Evolutionary conservation across 2,888 invertebrate species (phyloP).

Genomic region (Sarcophaga carnaria): DNA sequence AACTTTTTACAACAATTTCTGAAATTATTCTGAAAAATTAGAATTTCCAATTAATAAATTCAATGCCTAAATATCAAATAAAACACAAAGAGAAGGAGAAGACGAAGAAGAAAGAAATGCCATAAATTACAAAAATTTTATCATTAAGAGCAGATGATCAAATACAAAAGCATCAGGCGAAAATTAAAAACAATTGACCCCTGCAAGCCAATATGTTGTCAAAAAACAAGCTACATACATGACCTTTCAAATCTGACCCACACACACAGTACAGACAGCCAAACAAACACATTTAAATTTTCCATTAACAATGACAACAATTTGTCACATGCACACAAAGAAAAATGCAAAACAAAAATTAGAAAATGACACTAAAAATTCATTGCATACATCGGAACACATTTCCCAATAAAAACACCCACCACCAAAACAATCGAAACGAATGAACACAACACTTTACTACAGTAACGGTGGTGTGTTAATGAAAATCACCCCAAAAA

Average conservation of each 20-base stretch:
- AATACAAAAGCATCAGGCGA: constrained; percentile 7
- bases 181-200: constrained; percentile 58
- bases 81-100: not conserved
- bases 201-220: not conserved
- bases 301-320: constrained; percentile 37
- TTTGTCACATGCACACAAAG: constrained; percentile 58
- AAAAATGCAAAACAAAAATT: not conserved
- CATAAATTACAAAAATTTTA: constrained; percentile 38
- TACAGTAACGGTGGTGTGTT: constrained; percentile 9
- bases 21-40: not conserved
- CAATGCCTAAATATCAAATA: constrained; percentile 28
- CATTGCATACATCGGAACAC: not conserved
- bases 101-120: not conserved
- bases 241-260: constrained; percentile 64
- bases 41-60: constrained; percentile 31
- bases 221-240: constrained; percentile 58
- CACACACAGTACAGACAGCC: constrained; percentile 2
- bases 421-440: not conserved
- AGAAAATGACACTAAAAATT: constrained; percentile 12
- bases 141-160: constrained; percentile 52
- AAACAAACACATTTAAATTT: not conserved
- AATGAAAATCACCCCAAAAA: constrained; percentile 5
- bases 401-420: constrained; percentile 48
- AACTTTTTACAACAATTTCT: not conserved
- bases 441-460: not conserved